Evolutionary conservation across 2,888 invertebrate genomes (phyloP), one percentile per base, ranked within the genome.

Genomic region (Athalia circularis): DNA sequence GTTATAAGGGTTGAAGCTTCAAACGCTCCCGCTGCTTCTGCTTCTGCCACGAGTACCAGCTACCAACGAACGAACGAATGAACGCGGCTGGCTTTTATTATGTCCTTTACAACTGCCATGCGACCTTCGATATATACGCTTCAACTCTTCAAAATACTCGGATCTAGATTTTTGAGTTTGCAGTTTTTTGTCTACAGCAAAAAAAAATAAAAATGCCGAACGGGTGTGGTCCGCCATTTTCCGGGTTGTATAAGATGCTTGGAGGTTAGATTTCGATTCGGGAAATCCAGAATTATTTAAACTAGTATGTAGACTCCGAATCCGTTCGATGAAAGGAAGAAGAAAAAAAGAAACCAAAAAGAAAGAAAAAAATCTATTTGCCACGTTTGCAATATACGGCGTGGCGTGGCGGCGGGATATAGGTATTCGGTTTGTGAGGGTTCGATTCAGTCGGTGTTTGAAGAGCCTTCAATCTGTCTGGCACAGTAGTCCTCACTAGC

Each of bases 391-490:
- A 48, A 72, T 72, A 72, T 54, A 29, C 54, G 43, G 29, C 72
- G 5, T 7, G 54, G 9, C 13, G 29, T 7, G 5, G 29, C 57
- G 57, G 45, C 2, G 29, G 1, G 1, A 29, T 29, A 2, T 29
- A 29, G 29, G 29, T 29, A 72, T 47, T 47, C 72, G 57, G 45
- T 59, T 72, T 15, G 9, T 45, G 9, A 59, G 72, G 72, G 72
- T 59, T 59, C 72, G 72, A 72, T 59, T 57, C 72, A n/a, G 29
- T 67, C 67, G 57, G 59, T 68, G 48, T 59, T 77, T 59, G 77
- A 77, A 67, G 68, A 70, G 70, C 61, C 77, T 77, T 70, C 77
- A 62, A 70, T 70, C 77, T 70, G 70, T 77, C 77, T 43, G 77
- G 29, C 77, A 70, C 77, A 77, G 67, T 77, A 29, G 72, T 72